Percentiles rank a stretch among this genome's conserved stretches.
Conservation (phyloP, 2,113 vertebrate species). For the Craseonycteris thonglongyai region DNA sequence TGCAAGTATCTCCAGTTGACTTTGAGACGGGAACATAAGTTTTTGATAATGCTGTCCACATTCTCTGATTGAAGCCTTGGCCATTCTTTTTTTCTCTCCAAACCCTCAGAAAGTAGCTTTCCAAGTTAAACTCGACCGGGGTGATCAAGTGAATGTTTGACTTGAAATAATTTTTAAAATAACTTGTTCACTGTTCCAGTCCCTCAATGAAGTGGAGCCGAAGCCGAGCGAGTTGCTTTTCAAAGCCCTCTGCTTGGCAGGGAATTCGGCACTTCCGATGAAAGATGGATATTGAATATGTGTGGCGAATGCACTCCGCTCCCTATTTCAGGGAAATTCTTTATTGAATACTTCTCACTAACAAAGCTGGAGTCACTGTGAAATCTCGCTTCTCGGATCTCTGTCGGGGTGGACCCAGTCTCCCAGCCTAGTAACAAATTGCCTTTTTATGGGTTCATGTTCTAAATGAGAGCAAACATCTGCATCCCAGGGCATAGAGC, state of each 20-base stretch:
- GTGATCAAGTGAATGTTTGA: constrained; percentile 49
- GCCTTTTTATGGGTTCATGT: not conserved
- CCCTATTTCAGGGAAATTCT: not conserved
- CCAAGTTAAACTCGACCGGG: constrained; percentile 44
- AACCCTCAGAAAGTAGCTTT: constrained; percentile 50
- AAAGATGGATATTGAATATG: not conserved
- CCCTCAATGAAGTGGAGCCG: not conserved
- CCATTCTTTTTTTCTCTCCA: rapidly evolving
- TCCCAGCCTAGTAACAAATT: constrained; percentile 26
- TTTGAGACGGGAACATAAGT: constrained; percentile 47
- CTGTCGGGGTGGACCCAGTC: not conserved
- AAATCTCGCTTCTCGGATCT: constrained; percentile 10
- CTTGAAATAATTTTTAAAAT: constrained; percentile 55
- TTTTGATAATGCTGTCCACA: constrained; percentile 55
- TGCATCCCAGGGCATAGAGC: not conserved
- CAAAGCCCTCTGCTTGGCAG: not conserved
- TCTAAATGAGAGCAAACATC: not conserved
- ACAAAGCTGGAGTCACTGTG: constrained; percentile 28
- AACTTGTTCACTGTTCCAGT: not conserved
- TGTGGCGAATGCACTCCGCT: constrained; percentile 17
- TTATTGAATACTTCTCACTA: constrained; percentile 44
- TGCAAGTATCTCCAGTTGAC: not conserved
- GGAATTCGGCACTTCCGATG: not conserved
- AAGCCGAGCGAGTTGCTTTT: not conserved
- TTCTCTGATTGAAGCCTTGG: constrained; percentile 46